phyloP scores from a whole-genome alignment of 2,797 vertebrate genomes.

The Enteromius paludinosus region DNA sequence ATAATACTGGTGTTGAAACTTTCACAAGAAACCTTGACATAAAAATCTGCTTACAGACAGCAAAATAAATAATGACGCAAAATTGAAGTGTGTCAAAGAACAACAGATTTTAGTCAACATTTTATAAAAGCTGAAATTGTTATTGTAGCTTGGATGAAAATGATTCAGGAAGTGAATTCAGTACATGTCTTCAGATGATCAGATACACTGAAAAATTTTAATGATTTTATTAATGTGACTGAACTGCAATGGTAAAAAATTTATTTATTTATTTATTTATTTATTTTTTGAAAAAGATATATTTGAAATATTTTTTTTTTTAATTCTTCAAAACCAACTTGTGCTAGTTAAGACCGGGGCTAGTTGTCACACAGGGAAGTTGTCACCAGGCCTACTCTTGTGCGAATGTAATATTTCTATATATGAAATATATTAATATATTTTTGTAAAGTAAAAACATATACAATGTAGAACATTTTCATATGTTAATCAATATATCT shows the following conservation, averaged over 20 bases:
- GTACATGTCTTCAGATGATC: not conserved
- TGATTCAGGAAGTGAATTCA: not conserved
- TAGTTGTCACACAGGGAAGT: not conserved
- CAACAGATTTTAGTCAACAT: not conserved
- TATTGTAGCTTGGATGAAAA: not conserved
- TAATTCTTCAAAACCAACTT: not conserved
- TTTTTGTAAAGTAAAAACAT: not conserved
- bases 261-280: too few species aligned
- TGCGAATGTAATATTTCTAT: not conserved
- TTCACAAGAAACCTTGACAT: constrained; percentile 10
- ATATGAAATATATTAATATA: not conserved
- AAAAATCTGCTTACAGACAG: constrained; percentile 22
- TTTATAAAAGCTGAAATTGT: not conserved
- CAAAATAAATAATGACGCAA: constrained; percentile 22
- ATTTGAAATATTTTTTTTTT: not conserved
- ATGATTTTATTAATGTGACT: not conserved
- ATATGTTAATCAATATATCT: not conserved
- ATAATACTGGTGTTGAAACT: constrained; percentile 40
- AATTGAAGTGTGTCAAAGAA: not conserved
- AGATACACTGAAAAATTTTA: not conserved
- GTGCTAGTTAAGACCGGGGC: not conserved
- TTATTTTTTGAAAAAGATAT: not conserved
- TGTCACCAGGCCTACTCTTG: not conserved
- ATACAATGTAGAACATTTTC: not conserved
- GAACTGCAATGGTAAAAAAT: not conserved